Evolutionary conservation across 2,888 invertebrate species (phyloP).

Genomic region (Habrosyne pyritoides): DNA sequence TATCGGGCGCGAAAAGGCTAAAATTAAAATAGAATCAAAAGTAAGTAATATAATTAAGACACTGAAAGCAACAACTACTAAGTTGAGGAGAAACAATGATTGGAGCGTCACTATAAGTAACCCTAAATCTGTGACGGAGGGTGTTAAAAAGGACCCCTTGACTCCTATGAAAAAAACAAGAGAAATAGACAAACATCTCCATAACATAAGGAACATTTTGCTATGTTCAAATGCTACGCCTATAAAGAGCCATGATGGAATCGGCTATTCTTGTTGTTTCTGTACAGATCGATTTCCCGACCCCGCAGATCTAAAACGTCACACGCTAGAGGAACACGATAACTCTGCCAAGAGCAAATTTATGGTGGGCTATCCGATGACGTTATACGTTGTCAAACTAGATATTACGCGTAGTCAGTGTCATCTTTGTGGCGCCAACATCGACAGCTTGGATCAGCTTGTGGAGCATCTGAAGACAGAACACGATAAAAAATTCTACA

Average conservation of each 20-base stretch:
- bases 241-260: conserved; percentile 33
- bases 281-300: conserved; percentile 29
- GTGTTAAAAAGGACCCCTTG: background rate
- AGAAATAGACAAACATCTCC: conserved; percentile 31
- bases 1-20: conserved; percentile 13
- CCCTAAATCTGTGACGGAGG: background rate
- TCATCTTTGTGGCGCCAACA: conserved; percentile 40
- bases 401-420: background rate
- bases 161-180: background rate
- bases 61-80: background rate
- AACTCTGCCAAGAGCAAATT: background rate
- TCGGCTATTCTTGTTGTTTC: conserved; percentile 32
- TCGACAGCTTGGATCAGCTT: conserved; percentile 43
- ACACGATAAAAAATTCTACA: conserved; percentile 40
- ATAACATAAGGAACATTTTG: conserved; percentile 37
- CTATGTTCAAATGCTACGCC: conserved; percentile 49
- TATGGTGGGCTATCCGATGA: conserved; percentile 32
- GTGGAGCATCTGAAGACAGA: conserved; percentile 42
- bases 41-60: conserved; percentile 9
- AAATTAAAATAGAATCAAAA: conserved; percentile 4
- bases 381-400: conserved; percentile 16
- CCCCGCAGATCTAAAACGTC: conserved; percentile 35
- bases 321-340: conserved; percentile 15
- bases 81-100: background rate
- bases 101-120: conserved; percentile 1